Conservation (phyloP, 2,113 vertebrate species). For the Parotia lawesii region DNA sequence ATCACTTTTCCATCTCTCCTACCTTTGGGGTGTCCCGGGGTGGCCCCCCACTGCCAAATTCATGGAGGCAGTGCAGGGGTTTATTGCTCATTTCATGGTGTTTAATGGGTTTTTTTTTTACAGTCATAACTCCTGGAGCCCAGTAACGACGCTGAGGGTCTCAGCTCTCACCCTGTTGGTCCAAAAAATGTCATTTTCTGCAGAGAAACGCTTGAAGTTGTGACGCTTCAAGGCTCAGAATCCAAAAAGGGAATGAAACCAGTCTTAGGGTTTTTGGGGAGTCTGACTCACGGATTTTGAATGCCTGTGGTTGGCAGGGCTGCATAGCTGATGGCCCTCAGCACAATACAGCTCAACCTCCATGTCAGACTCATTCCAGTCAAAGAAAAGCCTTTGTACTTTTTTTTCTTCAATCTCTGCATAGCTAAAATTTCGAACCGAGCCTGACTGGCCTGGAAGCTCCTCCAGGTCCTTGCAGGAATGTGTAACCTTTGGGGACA, state of each 20-base stretch:
- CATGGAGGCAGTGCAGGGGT: not conserved
- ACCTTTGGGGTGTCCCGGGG: not conserved
- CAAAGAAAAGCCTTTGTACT: constrained; percentile 12
- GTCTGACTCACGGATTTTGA: constrained; percentile 41
- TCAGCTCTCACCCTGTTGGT: not conserved
- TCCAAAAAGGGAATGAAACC: constrained; percentile 29
- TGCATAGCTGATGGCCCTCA: constrained; percentile 36
- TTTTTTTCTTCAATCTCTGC: not conserved
- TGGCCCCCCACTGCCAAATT: not conserved
- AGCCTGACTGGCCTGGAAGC: not conserved
- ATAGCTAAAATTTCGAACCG: not conserved
- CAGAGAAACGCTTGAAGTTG: not conserved
- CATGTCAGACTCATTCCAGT: not conserved
- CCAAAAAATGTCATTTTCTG: not conserved
- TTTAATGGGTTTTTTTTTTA: not conserved
- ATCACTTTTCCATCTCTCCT: not conserved
- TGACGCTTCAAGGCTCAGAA: not conserved
- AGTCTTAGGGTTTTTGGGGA: constrained; percentile 33
- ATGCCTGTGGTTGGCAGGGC: constrained; percentile 52
- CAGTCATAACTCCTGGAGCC: not conserved
- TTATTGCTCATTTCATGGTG: not conserved
- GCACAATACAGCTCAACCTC: constrained; percentile 21
- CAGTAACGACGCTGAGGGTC: not conserved
- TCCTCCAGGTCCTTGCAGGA: not conserved
- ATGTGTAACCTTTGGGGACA: not conserved